Conservation (phyloP, 2,113 vertebrate genomes). For the Sander lucioperca region DNA sequence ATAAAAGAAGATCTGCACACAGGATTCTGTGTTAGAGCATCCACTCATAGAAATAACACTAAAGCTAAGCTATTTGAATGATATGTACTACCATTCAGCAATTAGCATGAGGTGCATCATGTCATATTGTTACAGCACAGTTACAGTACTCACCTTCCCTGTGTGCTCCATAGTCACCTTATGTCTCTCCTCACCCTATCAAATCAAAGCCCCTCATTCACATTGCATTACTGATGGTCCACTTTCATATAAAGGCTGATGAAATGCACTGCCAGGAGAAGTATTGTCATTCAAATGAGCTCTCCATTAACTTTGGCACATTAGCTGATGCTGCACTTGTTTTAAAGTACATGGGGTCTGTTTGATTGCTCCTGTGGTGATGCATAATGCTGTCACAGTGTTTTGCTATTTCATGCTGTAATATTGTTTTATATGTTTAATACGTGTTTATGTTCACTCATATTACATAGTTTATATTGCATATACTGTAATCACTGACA, state of each 20-base stretch:
- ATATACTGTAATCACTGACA: neutral
- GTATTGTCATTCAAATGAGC: constrained; percentile 74
- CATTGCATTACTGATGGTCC: constrained; percentile 14
- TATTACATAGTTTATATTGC: neutral
- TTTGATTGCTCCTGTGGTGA: constrained; percentile 12
- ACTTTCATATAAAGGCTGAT: constrained; percentile 70
- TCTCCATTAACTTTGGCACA: constrained; percentile 54
- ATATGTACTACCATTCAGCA: neutral
- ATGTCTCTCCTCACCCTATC: constrained; percentile 32
- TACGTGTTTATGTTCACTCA: neutral
- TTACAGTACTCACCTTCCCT: constrained; percentile 60
- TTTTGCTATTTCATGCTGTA: neutral
- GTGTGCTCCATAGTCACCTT: constrained; percentile 57
- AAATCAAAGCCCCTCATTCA: constrained; percentile 39
- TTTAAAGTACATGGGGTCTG: constrained; percentile 32
- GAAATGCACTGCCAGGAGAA: constrained; percentile 70
- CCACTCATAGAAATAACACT: neutral
- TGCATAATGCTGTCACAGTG: constrained; percentile 16
- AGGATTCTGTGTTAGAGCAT: neutral
- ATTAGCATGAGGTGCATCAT: neutral
- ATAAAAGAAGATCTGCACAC: constrained; percentile 75
- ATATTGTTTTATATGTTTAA: neutral
- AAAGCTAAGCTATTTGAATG: neutral
- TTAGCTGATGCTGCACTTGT: constrained; percentile 67
- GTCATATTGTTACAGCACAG: no score